Base-by-base conservation (phyloP, 2,888 invertebrate species). In the Agriopis marginaria region DNA sequence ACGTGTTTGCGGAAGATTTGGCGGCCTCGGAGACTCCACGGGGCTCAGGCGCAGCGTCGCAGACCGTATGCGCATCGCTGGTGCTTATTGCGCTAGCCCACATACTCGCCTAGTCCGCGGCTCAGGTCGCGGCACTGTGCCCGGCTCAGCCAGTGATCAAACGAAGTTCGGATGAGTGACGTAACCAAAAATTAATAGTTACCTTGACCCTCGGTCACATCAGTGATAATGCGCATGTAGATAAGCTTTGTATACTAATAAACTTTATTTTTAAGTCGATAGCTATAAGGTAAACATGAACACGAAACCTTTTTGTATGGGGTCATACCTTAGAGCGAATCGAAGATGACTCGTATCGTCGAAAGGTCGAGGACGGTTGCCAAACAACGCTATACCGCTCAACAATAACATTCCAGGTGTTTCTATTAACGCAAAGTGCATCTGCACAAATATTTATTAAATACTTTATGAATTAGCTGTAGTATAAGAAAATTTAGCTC, bases 1-100 rank as follows among this genome's bases (percentile, higher is more conserved):
- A 97, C 87, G 93, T 96, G 75, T 96, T 95, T 77, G 93, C 87
- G 49, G 93, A 92, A 63, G 91, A 92, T 45, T 58, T 90, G 75
- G 72, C 77, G 60, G 64, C 73, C 0, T 72, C 77, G 39, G 61
- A 77, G 10, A 67, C 75, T 7, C 80, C 75, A 12, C 79, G 74
- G 54, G 81, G 85, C 14, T 87, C 82, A 23, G 86, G 87, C n/a
- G 89, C 89, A 8, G 78, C 86, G 6, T 76, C 80, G 65, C 88
- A 87, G n/a, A 80, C 86, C 40, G 75, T 90, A 5, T 85, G 82
- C 7, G 82, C 84, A 12, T 90, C 92, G 32, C 69, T 92, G 75
- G 71, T 86, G 75, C 76, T 91, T 73, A 77, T 92, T 51, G 86
- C 85, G 66, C 72, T 92, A 45, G 91, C 92, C 45, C 89, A 88